A percentile compares a stretch with the other conserved stretches of the same genome.
Evolutionary conservation across 2,797 vertebrate genomes (phyloP).

Genomic region (Chlorospingus semifuscus): DNA sequence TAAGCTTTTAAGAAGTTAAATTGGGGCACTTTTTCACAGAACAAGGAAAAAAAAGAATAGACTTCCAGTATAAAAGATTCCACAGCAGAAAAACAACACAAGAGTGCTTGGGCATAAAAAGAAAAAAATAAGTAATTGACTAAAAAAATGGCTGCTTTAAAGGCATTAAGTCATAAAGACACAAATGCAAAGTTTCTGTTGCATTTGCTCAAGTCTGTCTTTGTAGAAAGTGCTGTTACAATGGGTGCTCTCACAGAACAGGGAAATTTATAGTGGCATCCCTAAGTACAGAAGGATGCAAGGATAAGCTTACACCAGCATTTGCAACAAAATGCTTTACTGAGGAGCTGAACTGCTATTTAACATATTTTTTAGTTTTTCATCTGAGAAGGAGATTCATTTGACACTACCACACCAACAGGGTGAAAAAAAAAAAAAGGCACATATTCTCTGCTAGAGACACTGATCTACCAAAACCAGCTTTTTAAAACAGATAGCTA

Average conservation of each 20-base stretch:
- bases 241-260: neutral
- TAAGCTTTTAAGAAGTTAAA: neutral
- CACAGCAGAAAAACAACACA: constrained; percentile 15
- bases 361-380: neutral
- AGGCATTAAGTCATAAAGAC: neutral
- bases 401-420: neutral
- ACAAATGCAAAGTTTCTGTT: neutral
- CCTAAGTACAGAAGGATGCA: neutral
- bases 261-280: neutral
- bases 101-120: neutral
- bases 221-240: neutral
- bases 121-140: neutral
- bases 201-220: neutral
- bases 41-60: neutral
- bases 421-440: rapidly evolving
- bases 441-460: neutral
- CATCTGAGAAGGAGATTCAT: neutral
- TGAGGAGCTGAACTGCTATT: neutral
- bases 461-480: rapidly evolving
- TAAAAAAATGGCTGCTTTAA: neutral
- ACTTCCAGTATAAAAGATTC: neutral
- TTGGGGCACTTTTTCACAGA: neutral
- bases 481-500: neutral
- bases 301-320: neutral
- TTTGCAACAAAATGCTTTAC: neutral